Evolutionary conservation across 2,113 vertebrate species (phyloP).

Genomic region (Philantomba maxwellii): DNA sequence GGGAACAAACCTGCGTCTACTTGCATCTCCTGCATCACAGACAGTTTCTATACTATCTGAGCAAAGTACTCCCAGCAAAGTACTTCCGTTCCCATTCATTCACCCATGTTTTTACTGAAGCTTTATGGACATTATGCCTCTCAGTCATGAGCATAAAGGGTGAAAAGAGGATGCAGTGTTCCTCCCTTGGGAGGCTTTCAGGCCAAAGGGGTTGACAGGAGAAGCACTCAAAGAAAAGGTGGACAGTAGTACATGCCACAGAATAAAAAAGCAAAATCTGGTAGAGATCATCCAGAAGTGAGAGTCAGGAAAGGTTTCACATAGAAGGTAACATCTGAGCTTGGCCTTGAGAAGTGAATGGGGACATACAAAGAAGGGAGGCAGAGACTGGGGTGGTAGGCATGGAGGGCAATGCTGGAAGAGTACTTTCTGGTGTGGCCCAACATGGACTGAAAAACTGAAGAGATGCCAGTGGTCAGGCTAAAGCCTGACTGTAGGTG

Average conservation of each 20-base stretch:
- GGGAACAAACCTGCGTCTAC: background rate
- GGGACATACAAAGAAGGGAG: background rate
- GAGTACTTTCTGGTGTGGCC: background rate
- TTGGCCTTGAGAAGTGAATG: background rate
- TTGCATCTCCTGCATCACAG: background rate
- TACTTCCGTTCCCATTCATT: background rate
- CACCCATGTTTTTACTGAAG: background rate
- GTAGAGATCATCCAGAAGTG: background rate
- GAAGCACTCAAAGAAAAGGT: background rate
- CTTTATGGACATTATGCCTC: background rate
- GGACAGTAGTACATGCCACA: background rate
- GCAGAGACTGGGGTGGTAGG: background rate
- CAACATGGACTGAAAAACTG: background rate
- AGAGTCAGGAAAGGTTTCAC: background rate
- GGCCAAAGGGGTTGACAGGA: background rate
- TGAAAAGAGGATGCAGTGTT: background rate
- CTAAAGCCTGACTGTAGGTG: background rate
- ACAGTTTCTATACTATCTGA: background rate
- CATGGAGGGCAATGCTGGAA: too few species aligned
- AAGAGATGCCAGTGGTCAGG: background rate
- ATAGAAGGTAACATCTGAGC: background rate
- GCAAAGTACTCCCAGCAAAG: background rate
- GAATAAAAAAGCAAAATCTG: background rate
- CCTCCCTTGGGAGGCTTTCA: background rate
- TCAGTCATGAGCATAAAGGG: background rate